A percentile compares a stretch with the other conserved stretches of the same genome.
Conservation (phyloP, 1,140 invertebrate genomes). For the Drosophila tristis region DNA sequence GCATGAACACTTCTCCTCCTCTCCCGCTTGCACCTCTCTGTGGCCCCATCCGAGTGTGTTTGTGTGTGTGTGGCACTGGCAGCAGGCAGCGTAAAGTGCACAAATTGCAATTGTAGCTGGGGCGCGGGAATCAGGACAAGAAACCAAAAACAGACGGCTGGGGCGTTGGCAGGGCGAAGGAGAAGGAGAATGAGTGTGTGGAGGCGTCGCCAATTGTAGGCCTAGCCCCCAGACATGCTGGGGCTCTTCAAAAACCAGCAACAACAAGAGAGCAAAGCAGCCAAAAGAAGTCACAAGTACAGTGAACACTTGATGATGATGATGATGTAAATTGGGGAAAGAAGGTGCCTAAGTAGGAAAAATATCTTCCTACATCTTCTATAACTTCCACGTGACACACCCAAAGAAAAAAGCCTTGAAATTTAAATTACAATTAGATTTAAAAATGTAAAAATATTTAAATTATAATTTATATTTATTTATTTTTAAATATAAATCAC, state of each 20-base stretch:
- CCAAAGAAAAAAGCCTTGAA: too few species aligned
- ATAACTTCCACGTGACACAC: too few species aligned
- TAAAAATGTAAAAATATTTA: too few species aligned
- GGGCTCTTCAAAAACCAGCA: conserved; percentile 29
- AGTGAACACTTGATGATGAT: conserved; percentile 40
- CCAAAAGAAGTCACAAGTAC: conserved; percentile 38
- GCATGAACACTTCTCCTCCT: background rate
- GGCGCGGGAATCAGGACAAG: conserved; percentile 69
- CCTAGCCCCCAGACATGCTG: conserved; percentile 31
- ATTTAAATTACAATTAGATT: too few species aligned
- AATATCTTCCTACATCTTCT: too few species aligned
- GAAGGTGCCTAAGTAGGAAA: too few species aligned
- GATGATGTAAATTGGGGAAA: conserved; percentile 4
- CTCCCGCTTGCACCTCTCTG: background rate
- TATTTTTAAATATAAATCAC: too few species aligned
- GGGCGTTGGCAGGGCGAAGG: background rate
- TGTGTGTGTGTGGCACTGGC: conserved; percentile 43
- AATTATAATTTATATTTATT: too few species aligned
- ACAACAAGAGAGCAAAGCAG: background rate
- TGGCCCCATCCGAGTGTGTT: conserved; percentile 2
- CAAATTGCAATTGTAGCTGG: conserved; percentile 75
- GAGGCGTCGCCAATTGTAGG: conserved; percentile 46
- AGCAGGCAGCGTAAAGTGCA: conserved; percentile 64
- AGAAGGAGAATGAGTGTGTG: conserved; percentile 10
- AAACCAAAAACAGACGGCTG: conserved; percentile 13